phyloP scores from a whole-genome alignment of 1,140 invertebrate species.

The Drosophila lini region DNA sequence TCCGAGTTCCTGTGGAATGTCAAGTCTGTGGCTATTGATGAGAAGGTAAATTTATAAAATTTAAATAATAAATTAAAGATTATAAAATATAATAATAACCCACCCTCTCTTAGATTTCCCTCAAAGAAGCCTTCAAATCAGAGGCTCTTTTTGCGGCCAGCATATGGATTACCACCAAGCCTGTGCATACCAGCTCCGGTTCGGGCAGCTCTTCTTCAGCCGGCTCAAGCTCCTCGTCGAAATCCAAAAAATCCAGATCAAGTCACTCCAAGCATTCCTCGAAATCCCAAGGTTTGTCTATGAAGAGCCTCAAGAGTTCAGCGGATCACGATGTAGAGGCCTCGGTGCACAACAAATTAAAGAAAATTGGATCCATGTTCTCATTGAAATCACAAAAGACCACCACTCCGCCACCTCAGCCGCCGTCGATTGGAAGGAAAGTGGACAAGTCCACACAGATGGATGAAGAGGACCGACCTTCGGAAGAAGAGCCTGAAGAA shows the following conservation, averaged over 20 bases:
- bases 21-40: conserved; percentile 86
- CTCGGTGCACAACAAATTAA: conserved; percentile 67
- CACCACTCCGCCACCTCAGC: conserved; percentile 38
- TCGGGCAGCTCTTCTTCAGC: conserved; percentile 58
- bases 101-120: conserved; percentile 84
- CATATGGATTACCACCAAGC: conserved; percentile 84
- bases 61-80: too few relatives aligned
- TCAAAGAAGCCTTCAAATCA: conserved; percentile 85
- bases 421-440: conserved; percentile 56
- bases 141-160: conserved; percentile 87
- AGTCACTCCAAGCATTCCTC: conserved; percentile 66
- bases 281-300: conserved; percentile 66
- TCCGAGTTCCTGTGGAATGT: conserved; percentile 89
- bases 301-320: conserved; percentile 65
- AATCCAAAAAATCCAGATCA: conserved; percentile 54
- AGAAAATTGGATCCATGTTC: conserved; percentile 80
- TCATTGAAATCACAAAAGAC: conserved; percentile 68
- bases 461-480: conserved; percentile 8
- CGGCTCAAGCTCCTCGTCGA: conserved; percentile 46
- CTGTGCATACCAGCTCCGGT: conserved; percentile 67
- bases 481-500: too few relatives aligned
- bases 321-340: conserved; percentile 54
- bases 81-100: not conserved
- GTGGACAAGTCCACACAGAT: conserved; percentile 67
- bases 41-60: conserved; percentile 83